Evolutionary conservation across 92 coral and sea anemone species (phyloP).

Genomic region (Meandrina meandrites): DNA sequence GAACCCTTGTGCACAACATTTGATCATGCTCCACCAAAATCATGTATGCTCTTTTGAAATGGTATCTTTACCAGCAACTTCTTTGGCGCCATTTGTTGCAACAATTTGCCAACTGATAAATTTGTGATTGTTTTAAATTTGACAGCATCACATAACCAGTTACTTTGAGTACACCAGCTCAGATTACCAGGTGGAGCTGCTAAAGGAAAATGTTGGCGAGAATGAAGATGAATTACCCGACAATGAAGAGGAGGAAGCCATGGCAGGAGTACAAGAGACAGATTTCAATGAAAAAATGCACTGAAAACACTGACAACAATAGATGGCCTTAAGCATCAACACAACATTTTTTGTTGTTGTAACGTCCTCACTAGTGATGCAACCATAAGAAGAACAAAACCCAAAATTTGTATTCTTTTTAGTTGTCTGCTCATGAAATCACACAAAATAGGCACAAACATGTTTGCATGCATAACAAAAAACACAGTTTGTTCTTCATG

Average conservation of each 20-base stretch:
- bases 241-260: slow-evolving; percentile 38
- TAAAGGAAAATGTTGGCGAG: slow-evolving; percentile 49
- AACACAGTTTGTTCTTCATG: too few relatives aligned
- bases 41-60: background rate
- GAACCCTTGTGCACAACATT: too few relatives aligned
- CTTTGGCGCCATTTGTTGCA: background rate
- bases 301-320: background rate
- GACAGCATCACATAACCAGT: slow-evolving; percentile 56
- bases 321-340: background rate
- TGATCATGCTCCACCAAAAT: background rate
- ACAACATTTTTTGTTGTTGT: background rate
- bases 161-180: slow-evolving; percentile 71
- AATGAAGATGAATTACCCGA: slow-evolving; percentile 21
- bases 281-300: background rate
- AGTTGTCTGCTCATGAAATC: too few relatives aligned
- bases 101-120: background rate
- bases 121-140: slow-evolving; percentile 10
- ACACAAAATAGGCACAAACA: too few relatives aligned
- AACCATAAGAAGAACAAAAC: too few relatives aligned
- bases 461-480: too few relatives aligned
- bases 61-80: background rate
- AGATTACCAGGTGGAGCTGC: slow-evolving; percentile 60
- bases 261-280: slow-evolving; percentile 4
- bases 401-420: too few relatives aligned
- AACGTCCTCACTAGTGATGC: background rate